These are phyloP conservation scores for Troglohyphantes excavatus DNA, from an alignment of 2,888 invertebrate genomes.

Conservation along the genomic window DNA sequence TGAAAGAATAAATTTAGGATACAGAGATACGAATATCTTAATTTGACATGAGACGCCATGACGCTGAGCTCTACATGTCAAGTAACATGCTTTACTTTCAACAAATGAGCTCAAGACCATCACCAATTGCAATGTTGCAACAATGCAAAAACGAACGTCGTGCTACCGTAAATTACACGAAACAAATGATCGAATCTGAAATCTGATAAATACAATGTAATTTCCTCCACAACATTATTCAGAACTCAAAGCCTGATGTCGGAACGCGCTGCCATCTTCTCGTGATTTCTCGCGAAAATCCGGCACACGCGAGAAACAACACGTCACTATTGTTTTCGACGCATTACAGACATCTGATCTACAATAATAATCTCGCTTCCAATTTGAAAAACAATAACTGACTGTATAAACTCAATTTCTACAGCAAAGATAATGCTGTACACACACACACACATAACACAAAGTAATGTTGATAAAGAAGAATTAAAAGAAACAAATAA, in stretches of 20 bases:
- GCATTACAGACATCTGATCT: constrained; percentile 11
- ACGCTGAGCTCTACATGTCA: no score
- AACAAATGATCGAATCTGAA: not conserved
- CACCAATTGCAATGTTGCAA: not conserved
- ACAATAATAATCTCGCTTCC: not conserved
- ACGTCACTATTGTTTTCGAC: constrained; percentile 18
- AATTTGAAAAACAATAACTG: constrained; percentile 32
- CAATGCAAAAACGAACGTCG: not conserved
- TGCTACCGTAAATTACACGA: not conserved
- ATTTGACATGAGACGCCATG: no score
- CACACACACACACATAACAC: not conserved
- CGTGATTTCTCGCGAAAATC: not conserved
- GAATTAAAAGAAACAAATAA: not conserved
- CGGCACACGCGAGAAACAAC: not conserved
- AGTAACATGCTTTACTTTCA: not conserved
- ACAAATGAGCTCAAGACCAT: not conserved
- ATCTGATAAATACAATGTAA: not conserved
- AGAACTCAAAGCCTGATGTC: not conserved
- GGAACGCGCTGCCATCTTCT: not conserved
- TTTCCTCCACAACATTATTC: not conserved
- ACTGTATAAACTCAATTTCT: not conserved
- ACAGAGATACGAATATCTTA: no score
- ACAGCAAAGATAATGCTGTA: constrained; percentile 17
- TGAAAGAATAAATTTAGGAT: no score
- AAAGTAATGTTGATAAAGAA: not conserved